Conservation (phyloP, 2,888 invertebrate species). For the Camponotus fellah region DNA sequence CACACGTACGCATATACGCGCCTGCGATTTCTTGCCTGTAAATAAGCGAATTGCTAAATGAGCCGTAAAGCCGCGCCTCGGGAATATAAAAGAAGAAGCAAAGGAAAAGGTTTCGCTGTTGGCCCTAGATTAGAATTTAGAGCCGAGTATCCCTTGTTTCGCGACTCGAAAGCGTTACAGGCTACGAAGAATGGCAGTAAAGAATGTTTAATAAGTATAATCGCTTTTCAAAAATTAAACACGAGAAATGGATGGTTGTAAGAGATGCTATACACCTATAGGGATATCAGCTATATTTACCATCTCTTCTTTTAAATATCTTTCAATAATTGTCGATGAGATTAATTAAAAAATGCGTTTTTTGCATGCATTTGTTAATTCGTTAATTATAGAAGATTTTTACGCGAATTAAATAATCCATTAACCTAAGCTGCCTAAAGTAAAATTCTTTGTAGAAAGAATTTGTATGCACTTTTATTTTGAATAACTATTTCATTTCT, state of each 20-base stretch:
- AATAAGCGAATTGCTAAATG: conserved; percentile 79
- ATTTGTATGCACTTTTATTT: neutral
- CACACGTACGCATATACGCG: conserved; percentile 46
- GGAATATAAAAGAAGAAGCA: conserved; percentile 17
- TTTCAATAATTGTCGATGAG: conserved; percentile 1
- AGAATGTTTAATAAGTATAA: conserved; percentile 23
- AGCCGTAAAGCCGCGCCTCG: conserved; percentile 70
- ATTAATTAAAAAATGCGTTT: conserved; percentile 14
- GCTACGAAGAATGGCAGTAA: conserved; percentile 25
- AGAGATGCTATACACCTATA: neutral
- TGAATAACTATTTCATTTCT: neutral
- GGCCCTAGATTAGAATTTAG: conserved; percentile 47
- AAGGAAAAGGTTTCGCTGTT: conserved; percentile 12
- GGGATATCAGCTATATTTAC: neutral
- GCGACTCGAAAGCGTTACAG: neutral
- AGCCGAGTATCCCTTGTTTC: conserved; percentile 12
- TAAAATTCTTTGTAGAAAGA: neutral
- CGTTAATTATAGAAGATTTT: neutral
- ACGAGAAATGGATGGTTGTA: conserved; percentile 25
- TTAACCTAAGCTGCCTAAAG: too few species aligned
- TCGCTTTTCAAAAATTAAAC: conserved; percentile 31
- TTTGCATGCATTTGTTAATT: neutral
- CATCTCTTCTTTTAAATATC: neutral
- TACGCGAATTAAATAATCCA: neutral
- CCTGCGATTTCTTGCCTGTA: conserved; percentile 57